Percentiles rank a stretch among this genome's conserved stretches.
Conservation (phyloP, 2,888 invertebrate genomes). For the Mythimna loreyi region DNA sequence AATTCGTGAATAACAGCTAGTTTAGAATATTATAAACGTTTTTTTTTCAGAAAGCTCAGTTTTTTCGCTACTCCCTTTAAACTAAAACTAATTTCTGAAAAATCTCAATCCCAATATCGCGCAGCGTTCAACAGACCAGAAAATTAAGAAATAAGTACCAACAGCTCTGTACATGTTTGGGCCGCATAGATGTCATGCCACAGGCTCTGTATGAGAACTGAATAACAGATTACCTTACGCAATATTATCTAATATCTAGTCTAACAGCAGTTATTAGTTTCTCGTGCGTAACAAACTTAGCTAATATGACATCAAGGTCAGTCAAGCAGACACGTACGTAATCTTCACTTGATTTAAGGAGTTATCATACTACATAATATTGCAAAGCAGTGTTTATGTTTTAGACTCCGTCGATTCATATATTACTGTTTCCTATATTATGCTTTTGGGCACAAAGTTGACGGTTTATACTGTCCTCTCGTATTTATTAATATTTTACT, state of each 20-base stretch:
- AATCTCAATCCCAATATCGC: neutral
- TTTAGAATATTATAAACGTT: neutral
- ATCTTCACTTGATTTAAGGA: slow-evolving; percentile 15
- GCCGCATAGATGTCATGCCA: neutral
- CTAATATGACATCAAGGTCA: slow-evolving; percentile 1
- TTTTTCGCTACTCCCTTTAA: too few relatives aligned
- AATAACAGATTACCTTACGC: neutral
- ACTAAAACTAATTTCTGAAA: neutral
- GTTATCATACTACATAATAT: too few relatives aligned
- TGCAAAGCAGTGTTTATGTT: too few relatives aligned
- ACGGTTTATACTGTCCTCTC: too few relatives aligned
- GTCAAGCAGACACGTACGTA: neutral
- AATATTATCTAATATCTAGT: neutral
- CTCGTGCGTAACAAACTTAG: neutral
- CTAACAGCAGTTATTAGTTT: neutral
- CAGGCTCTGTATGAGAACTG: neutral
- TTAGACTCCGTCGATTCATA: too few relatives aligned
- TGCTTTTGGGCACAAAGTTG: too few relatives aligned
- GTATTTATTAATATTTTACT: too few relatives aligned
- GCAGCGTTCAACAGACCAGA: neutral
- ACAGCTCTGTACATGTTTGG: neutral
- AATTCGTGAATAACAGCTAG: too few relatives aligned
- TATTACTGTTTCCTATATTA: too few relatives aligned
- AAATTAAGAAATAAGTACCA: neutral
- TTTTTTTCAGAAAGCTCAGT: neutral